Evolutionary conservation across 2,888 invertebrate genomes (phyloP).

Genomic region (Caenorhabditis afra): DNA sequence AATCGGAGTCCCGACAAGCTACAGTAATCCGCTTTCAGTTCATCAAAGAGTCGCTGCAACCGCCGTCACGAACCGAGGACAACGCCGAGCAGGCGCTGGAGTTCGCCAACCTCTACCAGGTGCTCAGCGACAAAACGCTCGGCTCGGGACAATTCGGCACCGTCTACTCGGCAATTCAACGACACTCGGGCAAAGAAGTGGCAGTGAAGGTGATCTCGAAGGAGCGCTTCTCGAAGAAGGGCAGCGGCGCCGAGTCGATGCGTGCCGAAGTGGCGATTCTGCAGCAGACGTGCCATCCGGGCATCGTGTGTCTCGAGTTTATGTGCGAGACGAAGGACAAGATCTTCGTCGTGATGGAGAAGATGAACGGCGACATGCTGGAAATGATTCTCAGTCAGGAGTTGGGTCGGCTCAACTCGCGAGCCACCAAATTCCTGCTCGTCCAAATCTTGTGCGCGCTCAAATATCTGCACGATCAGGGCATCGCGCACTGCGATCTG

Average conservation of each 20-base stretch:
- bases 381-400: constrained; percentile 82
- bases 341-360: constrained; percentile 99
- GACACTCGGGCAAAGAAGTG: constrained; percentile 78
- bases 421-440: constrained; percentile 84
- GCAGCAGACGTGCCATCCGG: constrained; percentile 81
- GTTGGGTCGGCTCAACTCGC: constrained; percentile 91
- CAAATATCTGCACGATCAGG: constrained; percentile 95
- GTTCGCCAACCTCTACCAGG: constrained; percentile 79
- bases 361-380: constrained; percentile 97
- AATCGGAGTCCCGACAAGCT: too few relatives aligned
- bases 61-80: constrained; percentile 72
- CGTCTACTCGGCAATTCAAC: constrained; percentile 90
- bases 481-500: constrained; percentile 86
- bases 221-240: constrained; percentile 78
- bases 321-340: constrained; percentile 99
- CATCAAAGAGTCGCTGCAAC: constrained; percentile 71
- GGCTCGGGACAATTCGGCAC: constrained; percentile 99
- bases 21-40: constrained; percentile 56
- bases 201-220: constrained; percentile 80
- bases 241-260: constrained; percentile 76
- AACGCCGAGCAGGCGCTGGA: constrained; percentile 78
- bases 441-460: constrained; percentile 92
- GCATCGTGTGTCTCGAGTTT: constrained; percentile 89
- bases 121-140: constrained; percentile 92
- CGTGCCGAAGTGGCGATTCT: constrained; percentile 76